Evolutionary conservation across 2,113 vertebrate genomes (phyloP).

Genomic region (Paradoxurus hermaphroditus): DNA sequence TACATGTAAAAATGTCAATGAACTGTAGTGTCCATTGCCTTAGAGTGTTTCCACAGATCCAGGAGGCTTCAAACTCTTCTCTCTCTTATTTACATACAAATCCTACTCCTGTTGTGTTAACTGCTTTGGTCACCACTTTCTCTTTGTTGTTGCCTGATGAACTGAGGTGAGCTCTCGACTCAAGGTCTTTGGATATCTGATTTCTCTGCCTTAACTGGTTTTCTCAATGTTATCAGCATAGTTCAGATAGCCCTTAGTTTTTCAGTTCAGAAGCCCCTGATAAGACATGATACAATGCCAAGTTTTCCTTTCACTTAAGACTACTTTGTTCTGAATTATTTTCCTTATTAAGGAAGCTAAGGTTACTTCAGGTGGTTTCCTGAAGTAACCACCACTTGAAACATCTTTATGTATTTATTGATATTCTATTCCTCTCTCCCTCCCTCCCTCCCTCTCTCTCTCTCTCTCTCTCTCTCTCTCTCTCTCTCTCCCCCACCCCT

Average conservation of each 20-base stretch:
- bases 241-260: neutral
- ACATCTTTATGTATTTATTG: neutral
- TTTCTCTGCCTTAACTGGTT: neutral
- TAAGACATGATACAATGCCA: neutral
- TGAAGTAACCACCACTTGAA: neutral
- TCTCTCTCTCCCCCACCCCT: too few species aligned
- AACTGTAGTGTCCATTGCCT: too few species aligned
- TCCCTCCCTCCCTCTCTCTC: too few species aligned
- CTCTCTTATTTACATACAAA: neutral
- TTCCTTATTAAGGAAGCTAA: too few species aligned
- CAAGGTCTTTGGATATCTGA: neutral
- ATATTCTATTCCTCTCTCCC: neutral
- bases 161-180: neutral
- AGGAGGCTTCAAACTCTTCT: neutral
- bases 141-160: neutral
- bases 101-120: neutral
- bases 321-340: neutral
- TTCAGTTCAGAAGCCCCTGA: neutral
- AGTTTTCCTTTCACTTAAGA: neutral
- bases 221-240: neutral
- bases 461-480: too few species aligned
- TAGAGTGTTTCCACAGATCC: neutral
- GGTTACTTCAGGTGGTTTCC: too few species aligned
- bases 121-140: neutral
- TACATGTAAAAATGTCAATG: neutral